Evolutionary conservation across 2,113 vertebrate species (phyloP).

Genomic region (Arenaria interpres): DNA sequence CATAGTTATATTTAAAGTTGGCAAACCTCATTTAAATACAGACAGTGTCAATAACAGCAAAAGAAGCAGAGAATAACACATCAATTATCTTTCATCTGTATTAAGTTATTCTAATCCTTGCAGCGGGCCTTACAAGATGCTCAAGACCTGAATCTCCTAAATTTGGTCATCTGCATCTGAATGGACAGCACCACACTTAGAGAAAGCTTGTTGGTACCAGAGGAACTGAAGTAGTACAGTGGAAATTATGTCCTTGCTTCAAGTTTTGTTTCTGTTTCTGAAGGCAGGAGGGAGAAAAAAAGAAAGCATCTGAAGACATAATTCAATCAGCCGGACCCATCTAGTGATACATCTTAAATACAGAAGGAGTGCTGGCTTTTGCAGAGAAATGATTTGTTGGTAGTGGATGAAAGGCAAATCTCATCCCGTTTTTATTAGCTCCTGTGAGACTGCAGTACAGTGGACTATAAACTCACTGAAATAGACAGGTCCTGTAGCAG

Average conservation of each 20-base stretch:
- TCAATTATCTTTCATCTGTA: background rate
- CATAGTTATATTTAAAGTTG: background rate
- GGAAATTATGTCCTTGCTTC: background rate
- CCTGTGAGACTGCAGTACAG: background rate
- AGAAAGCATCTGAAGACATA: background rate
- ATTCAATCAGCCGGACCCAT: background rate
- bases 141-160: background rate
- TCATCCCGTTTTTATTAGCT: background rate
- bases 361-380: background rate
- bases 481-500: background rate
- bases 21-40: background rate
- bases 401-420: background rate
- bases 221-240: background rate
- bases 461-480: background rate
- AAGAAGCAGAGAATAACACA: background rate
- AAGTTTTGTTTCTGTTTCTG: background rate
- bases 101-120: background rate
- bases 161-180: rapidly evolving
- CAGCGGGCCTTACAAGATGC: background rate
- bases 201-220: background rate
- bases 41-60: background rate
- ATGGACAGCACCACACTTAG: background rate
- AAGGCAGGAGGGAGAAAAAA: background rate
- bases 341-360: background rate
- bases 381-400: background rate